These are phyloP conservation scores for Tenualosa ilisha DNA, from an alignment of 2,797 vertebrate species.

Conservation along the genomic window DNA sequence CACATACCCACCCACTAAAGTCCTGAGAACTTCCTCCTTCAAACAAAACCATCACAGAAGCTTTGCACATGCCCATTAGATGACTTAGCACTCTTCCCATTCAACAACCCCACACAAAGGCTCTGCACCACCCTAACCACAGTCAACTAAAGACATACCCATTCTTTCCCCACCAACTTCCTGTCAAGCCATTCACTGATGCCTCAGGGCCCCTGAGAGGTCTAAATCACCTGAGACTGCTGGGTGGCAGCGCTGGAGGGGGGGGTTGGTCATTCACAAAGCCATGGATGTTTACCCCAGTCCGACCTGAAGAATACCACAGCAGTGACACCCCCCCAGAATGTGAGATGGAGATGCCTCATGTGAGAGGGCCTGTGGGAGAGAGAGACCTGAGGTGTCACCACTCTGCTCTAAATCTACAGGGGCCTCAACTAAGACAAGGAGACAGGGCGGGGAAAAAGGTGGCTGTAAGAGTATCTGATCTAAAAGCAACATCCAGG, in stretches of 20 bases:
- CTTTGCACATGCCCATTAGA: not conserved
- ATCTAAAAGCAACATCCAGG: not conserved
- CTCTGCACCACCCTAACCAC: not conserved
- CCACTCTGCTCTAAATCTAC: not conserved
- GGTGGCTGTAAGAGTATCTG: not conserved
- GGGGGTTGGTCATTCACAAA: not conserved
- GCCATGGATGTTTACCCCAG: not conserved
- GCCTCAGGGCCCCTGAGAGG: not conserved
- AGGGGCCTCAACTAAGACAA: not conserved
- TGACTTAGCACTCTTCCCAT: not conserved
- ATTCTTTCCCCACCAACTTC: not conserved
- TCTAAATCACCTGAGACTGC: slow-evolving; percentile 19
- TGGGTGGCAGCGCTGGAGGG: not conserved
- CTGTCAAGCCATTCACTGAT: not conserved
- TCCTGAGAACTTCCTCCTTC: not conserved
- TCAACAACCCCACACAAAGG: slow-evolving; percentile 7
- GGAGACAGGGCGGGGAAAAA: not conserved
- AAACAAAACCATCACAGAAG: not conserved
- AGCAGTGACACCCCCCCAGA: not conserved
- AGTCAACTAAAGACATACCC: not conserved
- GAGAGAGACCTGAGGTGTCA: no score
- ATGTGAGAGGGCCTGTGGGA: no score
- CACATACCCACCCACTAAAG: not conserved
- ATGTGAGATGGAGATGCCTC: no score
- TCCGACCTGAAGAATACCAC: not conserved